Conservation (phyloP, 2,113 vertebrate species). For the Origma solitaria region DNA sequence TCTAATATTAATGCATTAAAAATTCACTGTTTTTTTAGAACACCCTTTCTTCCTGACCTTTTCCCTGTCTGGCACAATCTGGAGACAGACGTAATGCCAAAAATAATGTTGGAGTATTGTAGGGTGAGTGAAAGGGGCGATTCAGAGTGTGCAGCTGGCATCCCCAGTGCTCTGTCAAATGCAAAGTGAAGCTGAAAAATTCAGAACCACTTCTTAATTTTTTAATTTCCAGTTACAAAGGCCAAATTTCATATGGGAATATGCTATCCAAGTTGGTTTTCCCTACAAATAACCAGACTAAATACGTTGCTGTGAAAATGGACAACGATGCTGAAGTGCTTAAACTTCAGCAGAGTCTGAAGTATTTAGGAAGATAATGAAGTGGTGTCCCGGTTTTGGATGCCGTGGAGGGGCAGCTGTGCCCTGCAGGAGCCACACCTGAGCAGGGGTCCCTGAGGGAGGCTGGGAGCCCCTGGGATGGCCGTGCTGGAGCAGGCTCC, state of each 20-base stretch:
- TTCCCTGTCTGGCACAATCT: fast-evolving
- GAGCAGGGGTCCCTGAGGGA: not conserved
- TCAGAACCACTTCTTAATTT: not conserved
- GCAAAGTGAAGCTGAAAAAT: not conserved
- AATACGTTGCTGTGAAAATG: not conserved
- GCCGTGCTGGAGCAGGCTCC: not conserved
- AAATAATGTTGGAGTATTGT: not conserved
- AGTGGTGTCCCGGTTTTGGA: fast-evolving
- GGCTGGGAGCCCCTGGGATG: not conserved
- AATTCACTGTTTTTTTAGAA: not conserved
- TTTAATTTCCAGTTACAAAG: not conserved
- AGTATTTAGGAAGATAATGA: not conserved
- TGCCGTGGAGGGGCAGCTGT: not conserved
- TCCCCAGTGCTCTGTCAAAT: not conserved
- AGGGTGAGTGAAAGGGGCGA: not conserved
- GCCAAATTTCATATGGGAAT: not conserved
- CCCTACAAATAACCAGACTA: not conserved
- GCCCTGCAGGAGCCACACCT: not conserved
- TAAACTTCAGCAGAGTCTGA: not conserved
- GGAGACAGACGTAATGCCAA: not conserved
- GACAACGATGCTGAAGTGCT: not conserved
- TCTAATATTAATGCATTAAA: not conserved
- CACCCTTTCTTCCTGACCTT: not conserved
- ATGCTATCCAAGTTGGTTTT: not conserved
- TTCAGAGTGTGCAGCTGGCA: not conserved